phyloP scores from a whole-genome alignment of 30 jellyfish, hydroid and myxozoan genomes.

The Hydractinia echinata region DNA sequence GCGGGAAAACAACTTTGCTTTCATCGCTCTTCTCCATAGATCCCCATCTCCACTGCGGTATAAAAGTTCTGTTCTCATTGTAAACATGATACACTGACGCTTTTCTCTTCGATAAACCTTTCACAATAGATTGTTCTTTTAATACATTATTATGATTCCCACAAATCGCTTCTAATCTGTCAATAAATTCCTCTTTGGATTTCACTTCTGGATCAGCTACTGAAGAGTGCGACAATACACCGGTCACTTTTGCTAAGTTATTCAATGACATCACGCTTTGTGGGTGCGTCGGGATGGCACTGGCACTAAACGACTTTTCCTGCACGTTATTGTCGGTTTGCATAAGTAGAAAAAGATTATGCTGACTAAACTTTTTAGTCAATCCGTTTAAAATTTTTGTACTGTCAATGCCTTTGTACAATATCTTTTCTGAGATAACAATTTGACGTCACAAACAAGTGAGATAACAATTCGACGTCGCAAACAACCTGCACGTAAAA shows the following conservation, averaged over 20 bases:
- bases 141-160: not conserved
- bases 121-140: not conserved
- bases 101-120: not conserved
- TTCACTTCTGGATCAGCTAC: not conserved
- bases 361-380: no score
- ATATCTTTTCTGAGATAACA: no score
- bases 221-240: not conserved
- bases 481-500: no score
- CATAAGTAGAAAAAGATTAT: no score
- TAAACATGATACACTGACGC: constrained; percentile 2
- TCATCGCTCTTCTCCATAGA: not conserved
- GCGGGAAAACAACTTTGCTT: not conserved
- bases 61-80: not conserved
- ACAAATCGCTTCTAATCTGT: no score
- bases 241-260: not conserved
- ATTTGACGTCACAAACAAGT: no score
- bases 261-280: not conserved
- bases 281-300: not conserved
- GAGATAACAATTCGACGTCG: no score
- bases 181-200: not conserved
- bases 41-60: not conserved
- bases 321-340: not conserved
- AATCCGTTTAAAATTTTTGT: no score
- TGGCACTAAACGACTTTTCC: not conserved
- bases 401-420: no score